These are phyloP conservation scores for Bergia puertoricense DNA, from an alignment of 92 coral and sea anemone species.

Conservation along the genomic window DNA sequence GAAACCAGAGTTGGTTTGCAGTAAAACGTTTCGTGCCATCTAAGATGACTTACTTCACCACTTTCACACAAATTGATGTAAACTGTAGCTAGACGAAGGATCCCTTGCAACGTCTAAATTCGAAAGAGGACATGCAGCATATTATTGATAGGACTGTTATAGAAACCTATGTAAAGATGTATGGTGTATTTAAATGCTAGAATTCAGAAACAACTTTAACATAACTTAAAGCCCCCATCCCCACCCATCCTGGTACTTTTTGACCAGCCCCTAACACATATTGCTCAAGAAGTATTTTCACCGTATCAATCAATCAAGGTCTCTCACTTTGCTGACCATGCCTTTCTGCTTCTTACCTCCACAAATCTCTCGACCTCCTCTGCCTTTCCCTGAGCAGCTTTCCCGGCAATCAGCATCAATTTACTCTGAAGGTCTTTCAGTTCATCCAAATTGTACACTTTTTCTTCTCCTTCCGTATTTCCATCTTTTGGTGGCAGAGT, in stretches of 20 bases:
- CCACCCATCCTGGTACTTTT: too few species aligned
- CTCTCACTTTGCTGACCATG: too few species aligned
- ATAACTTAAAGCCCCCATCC: too few species aligned
- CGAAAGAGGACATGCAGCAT: not conserved
- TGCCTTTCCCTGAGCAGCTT: conserved; percentile 72
- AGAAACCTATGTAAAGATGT: too few species aligned
- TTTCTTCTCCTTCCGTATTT: conserved; percentile 43
- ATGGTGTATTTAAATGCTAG: too few species aligned
- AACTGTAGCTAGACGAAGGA: conserved; percentile 59
- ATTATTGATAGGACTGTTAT: too few species aligned
- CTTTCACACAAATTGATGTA: conserved; percentile 72
- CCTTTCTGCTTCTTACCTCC: conserved; percentile 55
- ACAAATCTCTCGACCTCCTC: conserved; percentile 82
- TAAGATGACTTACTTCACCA: conserved; percentile 83
- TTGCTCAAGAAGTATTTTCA: too few species aligned
- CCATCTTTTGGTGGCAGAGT: conserved; percentile 46
- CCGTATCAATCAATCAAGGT: too few species aligned
- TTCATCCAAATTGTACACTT: conserved; percentile 64
- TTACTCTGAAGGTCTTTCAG: conserved; percentile 91
- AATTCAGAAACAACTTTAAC: too few species aligned
- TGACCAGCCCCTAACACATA: too few species aligned
- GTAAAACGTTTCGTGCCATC: conserved; percentile 64
- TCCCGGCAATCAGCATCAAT: conserved; percentile 93
- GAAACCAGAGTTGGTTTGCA: conserved; percentile 50
- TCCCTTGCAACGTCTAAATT: conserved; percentile 59